phyloP scores from a whole-genome alignment of 2,888 invertebrate species.

The Bimastos eiseni region DNA sequence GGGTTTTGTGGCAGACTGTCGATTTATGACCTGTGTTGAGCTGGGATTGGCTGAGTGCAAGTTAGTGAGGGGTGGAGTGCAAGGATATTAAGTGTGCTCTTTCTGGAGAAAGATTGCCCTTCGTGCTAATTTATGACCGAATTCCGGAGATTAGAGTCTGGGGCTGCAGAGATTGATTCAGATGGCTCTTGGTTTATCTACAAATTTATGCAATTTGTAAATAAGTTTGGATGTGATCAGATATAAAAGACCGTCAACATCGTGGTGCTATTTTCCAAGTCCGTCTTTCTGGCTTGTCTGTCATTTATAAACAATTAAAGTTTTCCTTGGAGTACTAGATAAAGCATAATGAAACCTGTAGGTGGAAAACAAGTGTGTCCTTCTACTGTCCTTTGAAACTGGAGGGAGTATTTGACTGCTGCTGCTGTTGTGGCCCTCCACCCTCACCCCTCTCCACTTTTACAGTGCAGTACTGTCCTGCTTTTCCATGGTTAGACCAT shows the following conservation, averaged over 20 bases:
- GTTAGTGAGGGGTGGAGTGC: slow-evolving; percentile 2
- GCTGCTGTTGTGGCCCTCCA: background rate
- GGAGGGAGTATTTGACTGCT: background rate
- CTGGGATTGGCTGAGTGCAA: background rate
- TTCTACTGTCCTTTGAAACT: background rate
- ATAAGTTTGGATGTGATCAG: background rate
- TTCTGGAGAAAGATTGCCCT: background rate
- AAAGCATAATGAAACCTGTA: background rate
- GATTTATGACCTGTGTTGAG: background rate
- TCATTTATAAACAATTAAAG: background rate
- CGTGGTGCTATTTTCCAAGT: background rate
- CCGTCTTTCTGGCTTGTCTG: background rate
- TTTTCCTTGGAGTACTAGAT: background rate
- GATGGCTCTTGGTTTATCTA: background rate
- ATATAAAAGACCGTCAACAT: background rate
- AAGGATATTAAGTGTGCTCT: background rate
- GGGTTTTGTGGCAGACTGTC: background rate
- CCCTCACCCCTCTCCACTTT: background rate
- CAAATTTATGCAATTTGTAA: slow-evolving; percentile 6
- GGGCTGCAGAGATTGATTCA: background rate
- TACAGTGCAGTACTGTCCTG: background rate
- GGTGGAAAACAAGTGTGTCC: background rate
- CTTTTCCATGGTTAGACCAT: background rate
- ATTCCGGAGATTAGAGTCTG: slow-evolving; percentile 13
- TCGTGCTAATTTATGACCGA: background rate